Evolutionary conservation across 2,888 invertebrate genomes (phyloP).

Genomic region (Polydesmus complanatus): DNA sequence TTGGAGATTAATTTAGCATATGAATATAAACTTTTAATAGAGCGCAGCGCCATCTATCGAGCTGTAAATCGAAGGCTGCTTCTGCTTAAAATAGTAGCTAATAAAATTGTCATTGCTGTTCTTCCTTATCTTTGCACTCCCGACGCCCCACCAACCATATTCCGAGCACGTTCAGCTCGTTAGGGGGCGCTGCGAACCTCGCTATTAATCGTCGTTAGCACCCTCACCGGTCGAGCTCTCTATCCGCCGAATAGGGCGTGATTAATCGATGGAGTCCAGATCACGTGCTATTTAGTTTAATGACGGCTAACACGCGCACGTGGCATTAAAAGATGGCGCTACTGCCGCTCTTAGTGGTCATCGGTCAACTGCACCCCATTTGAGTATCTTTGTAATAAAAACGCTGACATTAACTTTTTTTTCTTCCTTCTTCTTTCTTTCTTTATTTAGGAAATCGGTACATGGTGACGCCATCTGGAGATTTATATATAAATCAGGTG

Average conservation of each 20-base stretch:
- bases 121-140: background rate
- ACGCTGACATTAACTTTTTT: slow-evolving; percentile 1
- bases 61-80: no score
- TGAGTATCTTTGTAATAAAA: background rate
- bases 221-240: no score
- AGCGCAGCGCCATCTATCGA: no score
- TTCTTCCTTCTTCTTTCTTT: background rate
- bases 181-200: background rate
- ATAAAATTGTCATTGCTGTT: background rate
- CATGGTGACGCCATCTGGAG: slow-evolving; percentile 18
- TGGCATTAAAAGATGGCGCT: slow-evolving; percentile 1
- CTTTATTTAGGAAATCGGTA: slow-evolving; percentile 17
- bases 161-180: background rate
- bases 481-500: slow-evolving; percentile 18
- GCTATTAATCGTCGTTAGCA: background rate
- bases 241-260: no score
- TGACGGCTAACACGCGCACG: no score
- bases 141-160: background rate
- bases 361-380: background rate
- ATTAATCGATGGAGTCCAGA: no score
- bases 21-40: no score
- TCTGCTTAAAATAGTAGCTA: background rate
- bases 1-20: no score
- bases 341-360: background rate
- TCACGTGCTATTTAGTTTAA: no score